These are phyloP conservation scores for Spodoptera picta DNA, from an alignment of 2,888 invertebrate genomes.

Conservation along the genomic window DNA sequence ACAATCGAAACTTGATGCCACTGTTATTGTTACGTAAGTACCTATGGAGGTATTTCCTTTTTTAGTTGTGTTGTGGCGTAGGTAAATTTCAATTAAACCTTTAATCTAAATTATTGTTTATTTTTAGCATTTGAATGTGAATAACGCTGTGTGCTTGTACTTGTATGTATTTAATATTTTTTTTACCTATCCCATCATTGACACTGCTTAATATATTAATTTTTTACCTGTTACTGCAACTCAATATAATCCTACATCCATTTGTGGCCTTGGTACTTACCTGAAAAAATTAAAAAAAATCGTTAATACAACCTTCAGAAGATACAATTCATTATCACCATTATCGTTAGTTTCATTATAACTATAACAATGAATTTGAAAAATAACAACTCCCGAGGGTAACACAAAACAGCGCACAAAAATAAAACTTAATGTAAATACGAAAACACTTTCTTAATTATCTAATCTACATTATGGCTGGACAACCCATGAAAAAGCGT, in stretches of 20 bases:
- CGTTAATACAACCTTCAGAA: background rate
- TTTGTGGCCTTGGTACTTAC: constrained; percentile 46
- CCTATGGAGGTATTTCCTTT: background rate
- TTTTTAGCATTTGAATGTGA: too few relatives aligned
- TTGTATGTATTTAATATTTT: too few relatives aligned
- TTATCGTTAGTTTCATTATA: background rate
- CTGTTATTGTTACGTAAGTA: constrained; percentile 19
- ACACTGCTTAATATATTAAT: too few relatives aligned
- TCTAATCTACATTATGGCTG: background rate
- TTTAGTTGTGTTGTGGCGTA: too few relatives aligned
- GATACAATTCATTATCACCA: too few relatives aligned
- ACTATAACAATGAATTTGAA: background rate
- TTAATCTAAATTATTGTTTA: too few relatives aligned
- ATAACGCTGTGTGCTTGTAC: too few relatives aligned
- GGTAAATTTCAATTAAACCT: too few relatives aligned
- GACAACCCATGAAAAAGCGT: constrained; percentile 9
- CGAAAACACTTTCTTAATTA: too few relatives aligned
- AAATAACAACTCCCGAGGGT: too few relatives aligned
- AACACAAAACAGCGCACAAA: background rate
- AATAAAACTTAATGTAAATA: too few relatives aligned
- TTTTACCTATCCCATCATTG: too few relatives aligned
- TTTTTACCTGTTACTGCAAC: constrained; percentile 15
- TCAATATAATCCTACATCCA: background rate
- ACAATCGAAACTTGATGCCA: constrained; percentile 39
- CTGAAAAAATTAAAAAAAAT: constrained; percentile 52